Evolutionary conservation across 2,113 vertebrate species (phyloP).

Genomic region (Tragulus kanchil): DNA sequence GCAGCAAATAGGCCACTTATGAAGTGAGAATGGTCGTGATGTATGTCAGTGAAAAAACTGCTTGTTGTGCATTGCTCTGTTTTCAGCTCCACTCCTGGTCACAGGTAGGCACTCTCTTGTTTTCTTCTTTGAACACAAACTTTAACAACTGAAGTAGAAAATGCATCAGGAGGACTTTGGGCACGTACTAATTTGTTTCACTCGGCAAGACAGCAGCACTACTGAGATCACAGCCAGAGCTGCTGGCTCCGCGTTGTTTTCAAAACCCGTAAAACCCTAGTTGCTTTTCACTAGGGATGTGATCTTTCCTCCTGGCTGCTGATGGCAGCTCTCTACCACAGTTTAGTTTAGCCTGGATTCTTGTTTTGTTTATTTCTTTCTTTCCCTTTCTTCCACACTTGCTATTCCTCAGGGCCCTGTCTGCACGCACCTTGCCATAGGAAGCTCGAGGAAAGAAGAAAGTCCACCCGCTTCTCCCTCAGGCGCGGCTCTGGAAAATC

Average conservation of each 20-base stretch:
- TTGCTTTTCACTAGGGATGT: constrained; percentile 82
- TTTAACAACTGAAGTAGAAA: background rate
- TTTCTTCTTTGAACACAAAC: background rate
- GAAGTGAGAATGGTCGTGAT: background rate
- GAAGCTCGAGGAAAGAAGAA: constrained; percentile 83
- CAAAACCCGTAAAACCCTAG: constrained; percentile 75
- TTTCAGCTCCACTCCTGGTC: background rate
- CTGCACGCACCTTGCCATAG: constrained; percentile 83
- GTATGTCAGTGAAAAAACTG: background rate
- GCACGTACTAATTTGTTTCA: background rate
- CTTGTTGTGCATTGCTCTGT: background rate
- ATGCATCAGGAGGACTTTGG: background rate
- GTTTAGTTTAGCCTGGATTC: constrained; percentile 77
- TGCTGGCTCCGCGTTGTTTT: constrained; percentile 53
- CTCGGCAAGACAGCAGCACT: background rate
- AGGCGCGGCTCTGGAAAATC: constrained; percentile 86
- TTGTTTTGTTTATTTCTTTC: constrained; percentile 77
- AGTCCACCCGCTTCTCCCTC: constrained; percentile 72
- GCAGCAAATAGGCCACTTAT: background rate
- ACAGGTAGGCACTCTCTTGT: background rate
- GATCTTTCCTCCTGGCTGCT: constrained; percentile 81
- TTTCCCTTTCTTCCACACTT: constrained; percentile 78
- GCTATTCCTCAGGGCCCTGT: constrained; percentile 77
- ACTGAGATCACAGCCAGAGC: constrained; percentile 20
- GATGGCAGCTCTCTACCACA: constrained; percentile 66